Base-by-base conservation (phyloP, 2,888 invertebrate genomes). In the Eucera pruinosa region DNA sequence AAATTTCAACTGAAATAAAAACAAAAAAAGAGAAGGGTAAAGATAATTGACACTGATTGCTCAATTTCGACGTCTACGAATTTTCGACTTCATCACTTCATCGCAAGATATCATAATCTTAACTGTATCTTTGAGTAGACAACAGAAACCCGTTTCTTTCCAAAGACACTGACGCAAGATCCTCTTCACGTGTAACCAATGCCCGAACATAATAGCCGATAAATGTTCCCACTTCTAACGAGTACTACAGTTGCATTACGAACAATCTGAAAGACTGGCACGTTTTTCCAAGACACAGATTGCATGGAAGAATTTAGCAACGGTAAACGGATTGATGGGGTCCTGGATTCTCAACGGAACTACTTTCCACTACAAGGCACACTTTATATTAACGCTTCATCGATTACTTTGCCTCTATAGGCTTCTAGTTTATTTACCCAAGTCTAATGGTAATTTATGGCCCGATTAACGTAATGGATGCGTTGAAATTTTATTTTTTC, bases 331-430 rank as follows among this genome's bases (percentile, higher is more conserved):
- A 60, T 41, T 50, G 50, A 68, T 25, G 60, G 25, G 36, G 27
- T 23, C 30, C 27, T 33, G 41, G 15, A 47, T 47, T 54, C 15
- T 36, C 13, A 36, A 58, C 58, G 41, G 52, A 61, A 60, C 67
- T 60, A 43, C 61, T 61, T 68, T 68, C 61, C n/a, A n/a, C n/a
- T 20, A 52, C n/a, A 11, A 68, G 52, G 30, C 61, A 33, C 52
- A 15, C 61, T 68, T 60, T 61, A 41, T 18, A 48, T 30, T 41
- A 41, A 68, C 33, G 13, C 7, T n/a, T 48, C 25, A 50, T 50
- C 50, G 23, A 39, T 27, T 62, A 11, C 18, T n/a, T 15, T 2
- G 3, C 2, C 7, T 39, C 30, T 15, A 50, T 13, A 39, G 9
- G 15, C 9, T 27, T 20, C 2, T 15, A 3, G 20, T 9, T 20